Base-by-base conservation (phyloP, 1,140 invertebrate genomes). In the Venustaconcha ellipsiformis region DNA sequence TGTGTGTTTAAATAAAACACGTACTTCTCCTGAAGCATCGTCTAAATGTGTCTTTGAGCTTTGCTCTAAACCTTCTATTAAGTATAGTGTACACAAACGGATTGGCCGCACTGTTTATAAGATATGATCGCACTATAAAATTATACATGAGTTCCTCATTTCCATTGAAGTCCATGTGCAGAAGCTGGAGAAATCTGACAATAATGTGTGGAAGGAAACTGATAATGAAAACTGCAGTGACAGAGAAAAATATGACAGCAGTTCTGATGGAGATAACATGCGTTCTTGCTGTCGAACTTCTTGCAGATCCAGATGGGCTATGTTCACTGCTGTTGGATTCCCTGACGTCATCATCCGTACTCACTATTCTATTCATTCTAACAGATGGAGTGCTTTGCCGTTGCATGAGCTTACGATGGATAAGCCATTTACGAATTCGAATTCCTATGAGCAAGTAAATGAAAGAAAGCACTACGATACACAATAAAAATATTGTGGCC, bases 81-180 rank as follows among this genome's bases (percentile, higher is more conserved):
- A 86, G 79, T 56, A 88, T 83, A 64, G 85, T 85, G 73, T 88
- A 88, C 26, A 88, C 82, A 62, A 88, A 85, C 4, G 81, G 82
- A 67, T 88, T 88, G n/a, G 77, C 70, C 14, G 81, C 81, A 72
- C 78, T 83, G 72, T 86, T 88, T 8, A 88, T 80, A 64, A 88
- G 79, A 68, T 83, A 87, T 2, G 85, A 85, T 2, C 87, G 70
- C 30, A 86, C 83, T 12, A 82, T 78, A 20, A 87, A 79, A 70
- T 87, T 88, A 72, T 88, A 88, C 8, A 87, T 56, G 0, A 84
- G 64, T 15, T 76, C 78, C 4, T 55, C 64, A 2, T 67, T 66
- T 59, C 76, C 62, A 15, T 37, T 67, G 15, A 85, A 82, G 14
- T 68, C 68, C 18, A 80, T 78, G 30, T 83, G 71, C 14, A 83